phyloP scores from a whole-genome alignment of 1,140 invertebrate species.

The Saxidomus purpurata region DNA sequence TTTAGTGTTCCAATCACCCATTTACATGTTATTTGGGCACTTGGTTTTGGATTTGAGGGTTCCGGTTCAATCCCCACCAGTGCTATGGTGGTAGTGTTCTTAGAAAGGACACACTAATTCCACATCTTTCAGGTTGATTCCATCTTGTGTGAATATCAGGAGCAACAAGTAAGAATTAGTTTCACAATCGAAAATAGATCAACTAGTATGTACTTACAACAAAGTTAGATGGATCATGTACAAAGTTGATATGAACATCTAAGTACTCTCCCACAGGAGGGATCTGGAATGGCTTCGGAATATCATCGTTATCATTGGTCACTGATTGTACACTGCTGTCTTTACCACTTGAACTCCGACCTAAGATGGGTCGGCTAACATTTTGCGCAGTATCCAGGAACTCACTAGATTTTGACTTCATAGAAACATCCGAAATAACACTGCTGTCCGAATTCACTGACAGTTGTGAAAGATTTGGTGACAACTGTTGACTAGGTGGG shows the following conservation, averaged over 20 bases:
- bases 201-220: constrained; percentile 68
- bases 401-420: background rate
- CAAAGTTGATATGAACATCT: constrained; percentile 63
- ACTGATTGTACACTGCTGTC: background rate
- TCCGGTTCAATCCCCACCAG: no score
- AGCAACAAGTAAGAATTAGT: no score
- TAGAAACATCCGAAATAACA: background rate
- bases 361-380: constrained; percentile 2
- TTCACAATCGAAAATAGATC: no score
- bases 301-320: background rate
- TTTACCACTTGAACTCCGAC: background rate
- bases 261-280: constrained; percentile 62
- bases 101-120: no score
- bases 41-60: no score
- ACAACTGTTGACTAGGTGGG: background rate
- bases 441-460: background rate
- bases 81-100: no score
- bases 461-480: background rate
- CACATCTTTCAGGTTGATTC: no score
- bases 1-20: no score
- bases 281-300: constrained; percentile 27
- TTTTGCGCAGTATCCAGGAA: background rate
- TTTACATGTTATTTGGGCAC: no score
- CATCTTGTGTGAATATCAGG: no score
- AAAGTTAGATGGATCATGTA: constrained; percentile 68